Evolutionary conservation across 2,888 invertebrate species (phyloP).

Genomic region (Caradrina kadenii): DNA sequence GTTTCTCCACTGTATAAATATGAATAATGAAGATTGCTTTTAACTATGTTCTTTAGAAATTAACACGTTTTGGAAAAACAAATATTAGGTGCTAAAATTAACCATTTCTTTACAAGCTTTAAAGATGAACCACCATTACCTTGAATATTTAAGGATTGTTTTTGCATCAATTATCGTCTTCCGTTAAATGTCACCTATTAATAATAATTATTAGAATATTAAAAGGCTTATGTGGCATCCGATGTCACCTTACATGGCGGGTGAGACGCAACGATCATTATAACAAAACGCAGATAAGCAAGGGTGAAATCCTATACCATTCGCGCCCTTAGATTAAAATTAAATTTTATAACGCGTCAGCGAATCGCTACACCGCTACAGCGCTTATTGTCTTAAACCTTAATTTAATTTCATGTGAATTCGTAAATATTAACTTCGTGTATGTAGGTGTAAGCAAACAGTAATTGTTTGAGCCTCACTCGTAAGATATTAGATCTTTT

Average conservation of each 20-base stretch:
- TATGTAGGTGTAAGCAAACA: slow-evolving; percentile 60
- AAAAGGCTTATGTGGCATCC: slow-evolving; percentile 65
- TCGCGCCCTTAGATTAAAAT: slow-evolving; percentile 87
- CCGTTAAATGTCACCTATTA: neutral
- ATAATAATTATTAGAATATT: slow-evolving; percentile 46
- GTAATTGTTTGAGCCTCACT: slow-evolving; percentile 57
- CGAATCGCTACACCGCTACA: slow-evolving; percentile 76
- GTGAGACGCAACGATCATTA: slow-evolving; percentile 74
- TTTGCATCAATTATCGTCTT: neutral
- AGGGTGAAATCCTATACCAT: slow-evolving; percentile 87
- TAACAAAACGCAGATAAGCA: slow-evolving; percentile 78
- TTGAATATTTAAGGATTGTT: too few relatives aligned
- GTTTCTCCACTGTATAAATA: neutral
- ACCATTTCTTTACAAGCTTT: too few relatives aligned
- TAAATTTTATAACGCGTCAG: slow-evolving; percentile 87
- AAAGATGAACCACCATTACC: too few relatives aligned
- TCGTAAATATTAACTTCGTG: slow-evolving; percentile 79
- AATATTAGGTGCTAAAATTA: too few relatives aligned
- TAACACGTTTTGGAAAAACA: too few relatives aligned
- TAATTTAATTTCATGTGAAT: slow-evolving; percentile 83
- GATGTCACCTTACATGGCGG: slow-evolving; percentile 64
- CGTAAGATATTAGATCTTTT: slow-evolving; percentile 55
- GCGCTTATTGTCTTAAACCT: slow-evolving; percentile 81
- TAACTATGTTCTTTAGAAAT: slow-evolving; percentile 1
- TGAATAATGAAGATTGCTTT: neutral